Evolutionary conservation across 2,888 invertebrate genomes (phyloP), one percentile per base, ranked within the genome.

Genomic region (Noctua pronuba): DNA sequence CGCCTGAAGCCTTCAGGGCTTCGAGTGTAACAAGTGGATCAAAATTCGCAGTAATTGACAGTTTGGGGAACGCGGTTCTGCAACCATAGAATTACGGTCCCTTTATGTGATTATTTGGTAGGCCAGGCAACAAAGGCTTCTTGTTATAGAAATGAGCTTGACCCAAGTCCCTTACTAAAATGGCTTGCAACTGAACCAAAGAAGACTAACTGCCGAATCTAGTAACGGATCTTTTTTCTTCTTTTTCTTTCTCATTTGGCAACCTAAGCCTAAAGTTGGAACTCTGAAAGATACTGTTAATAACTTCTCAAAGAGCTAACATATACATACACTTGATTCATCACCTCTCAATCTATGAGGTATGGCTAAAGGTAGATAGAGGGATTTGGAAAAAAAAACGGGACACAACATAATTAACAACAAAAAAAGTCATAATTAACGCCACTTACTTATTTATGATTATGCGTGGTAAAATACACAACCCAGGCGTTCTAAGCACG

Each of bases 21-120:
- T n/a, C n/a, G n/a, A n/a, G n/a, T n/a, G 60, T 60, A 31, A 31
- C n/a, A 68, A 35, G 35, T 46, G 41, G 41, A 74, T 41, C 73
- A 73, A 73, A 73, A 38, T 46, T 44, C 16, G 16, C 21, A 73
- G 35, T 21, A 5, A 46, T 44, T 73, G n/a, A 44, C 24, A 24
- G n/a, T 35, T 35, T 21, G 35, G 44, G 16, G 28, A 28, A 70
- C n/a, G 28, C 11, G 13, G 13, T 21, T 49, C n/a, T 41, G 41
- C 18, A 13, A 10, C 8, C 46, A 68, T 67, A 38, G 28, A 38
- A 21, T 58, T 60, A 60, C 38, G 7, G 16, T 65, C 18, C 11
- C 21, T 21, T 38, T 44, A 21, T 21, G 44, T 28, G 13, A 31
- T 2, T 21, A 28, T 10, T 68, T 49, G 68, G 67, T 5, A 49